Evolutionary conservation across 2,113 vertebrate genomes (phyloP).

Genomic region (Ctenodactylus gundi): DNA sequence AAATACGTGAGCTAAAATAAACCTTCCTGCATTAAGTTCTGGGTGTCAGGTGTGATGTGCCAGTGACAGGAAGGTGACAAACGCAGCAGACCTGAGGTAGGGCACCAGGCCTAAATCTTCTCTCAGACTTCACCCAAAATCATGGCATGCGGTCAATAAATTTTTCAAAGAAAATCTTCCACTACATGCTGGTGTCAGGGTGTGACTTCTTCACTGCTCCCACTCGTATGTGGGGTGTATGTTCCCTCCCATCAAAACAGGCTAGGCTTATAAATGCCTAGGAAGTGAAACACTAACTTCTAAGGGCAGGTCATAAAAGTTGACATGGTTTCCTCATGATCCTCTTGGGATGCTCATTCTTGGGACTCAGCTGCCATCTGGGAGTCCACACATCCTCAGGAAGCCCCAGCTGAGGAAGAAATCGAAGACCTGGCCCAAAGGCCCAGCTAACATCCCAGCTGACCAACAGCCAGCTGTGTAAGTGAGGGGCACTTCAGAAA

Average conservation of each 20-base stretch:
- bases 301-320: not conserved
- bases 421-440: not conserved
- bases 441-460: not conserved
- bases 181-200: not conserved
- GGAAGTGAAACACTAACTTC: not conserved
- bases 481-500: not conserved
- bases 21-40: too few species aligned
- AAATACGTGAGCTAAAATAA: too few species aligned
- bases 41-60: too few species aligned
- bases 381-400: not conserved
- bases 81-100: not conserved
- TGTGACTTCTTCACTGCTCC: not conserved
- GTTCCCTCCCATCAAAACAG: not conserved
- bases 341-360: not conserved
- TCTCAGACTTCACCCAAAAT: not conserved
- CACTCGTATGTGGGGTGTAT: not conserved
- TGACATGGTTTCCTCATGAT: not conserved
- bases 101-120: not conserved
- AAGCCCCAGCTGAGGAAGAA: not conserved
- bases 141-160: fast-evolving
- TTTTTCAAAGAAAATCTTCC: not conserved
- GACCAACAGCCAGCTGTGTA: not conserved
- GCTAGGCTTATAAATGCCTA: not conserved
- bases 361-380: not conserved
- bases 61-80: too few species aligned